These are phyloP conservation scores for Sweltsa coloradensis DNA, from an alignment of 1,140 invertebrate genomes.

Conservation along the genomic window DNA sequence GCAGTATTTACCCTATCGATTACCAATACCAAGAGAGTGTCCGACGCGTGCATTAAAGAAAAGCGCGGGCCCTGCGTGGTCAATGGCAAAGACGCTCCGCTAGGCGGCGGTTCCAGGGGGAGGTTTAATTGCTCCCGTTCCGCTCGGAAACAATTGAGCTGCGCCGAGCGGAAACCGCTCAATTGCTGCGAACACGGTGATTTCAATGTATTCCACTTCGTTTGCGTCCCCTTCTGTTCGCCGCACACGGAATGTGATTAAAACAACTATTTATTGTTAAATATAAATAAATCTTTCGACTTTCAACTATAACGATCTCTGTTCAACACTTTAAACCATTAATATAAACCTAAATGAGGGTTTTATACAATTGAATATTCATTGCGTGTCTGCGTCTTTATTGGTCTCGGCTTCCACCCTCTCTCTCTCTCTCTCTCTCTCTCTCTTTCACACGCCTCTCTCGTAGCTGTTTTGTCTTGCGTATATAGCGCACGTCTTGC, in stretches of 20 bases:
- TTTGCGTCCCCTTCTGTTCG: too few relatives aligned
- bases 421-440: neutral
- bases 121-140: neutral
- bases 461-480: too few relatives aligned
- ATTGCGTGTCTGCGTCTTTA: neutral
- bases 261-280: neutral
- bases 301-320: neutral
- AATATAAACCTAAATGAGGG: neutral
- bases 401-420: neutral
- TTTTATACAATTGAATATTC: neutral
- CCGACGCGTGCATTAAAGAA: conserved; percentile 1
- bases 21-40: neutral
- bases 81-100: neutral
- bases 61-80: neutral
- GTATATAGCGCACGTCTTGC: too few relatives aligned
- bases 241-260: too few relatives aligned
- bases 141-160: conserved; percentile 2
- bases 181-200: too few relatives aligned
- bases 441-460: too few relatives aligned
- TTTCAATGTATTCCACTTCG: too few relatives aligned
- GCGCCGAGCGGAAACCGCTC: too few relatives aligned
- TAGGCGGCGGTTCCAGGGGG: neutral
- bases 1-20: conserved; percentile 5
- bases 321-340: neutral
- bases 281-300: neutral